Percentiles rank a stretch among this genome's conserved stretches.
Evolutionary conservation across 1,140 invertebrate genomes (phyloP).

Genomic region (Tachypleus tridentatus): DNA sequence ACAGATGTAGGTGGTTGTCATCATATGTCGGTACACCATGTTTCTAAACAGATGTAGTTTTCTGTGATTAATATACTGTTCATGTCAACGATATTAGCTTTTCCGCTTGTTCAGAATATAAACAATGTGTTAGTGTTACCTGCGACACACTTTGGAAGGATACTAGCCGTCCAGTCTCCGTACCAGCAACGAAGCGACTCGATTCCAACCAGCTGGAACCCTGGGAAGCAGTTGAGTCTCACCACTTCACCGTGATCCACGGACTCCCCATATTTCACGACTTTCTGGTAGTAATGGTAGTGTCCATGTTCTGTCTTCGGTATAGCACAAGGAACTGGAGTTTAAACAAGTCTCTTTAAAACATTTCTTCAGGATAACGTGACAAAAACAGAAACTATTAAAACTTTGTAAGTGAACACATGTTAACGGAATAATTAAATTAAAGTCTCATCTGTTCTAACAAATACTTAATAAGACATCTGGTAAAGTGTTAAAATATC

Average conservation of each 20-base stretch:
- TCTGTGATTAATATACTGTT: not conserved
- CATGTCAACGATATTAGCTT: no score
- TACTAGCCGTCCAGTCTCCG: slow-evolving; percentile 57
- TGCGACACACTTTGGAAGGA: slow-evolving; percentile 60
- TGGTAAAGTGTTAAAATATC: no score
- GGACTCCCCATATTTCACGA: slow-evolving; percentile 36
- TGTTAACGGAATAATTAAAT: no score
- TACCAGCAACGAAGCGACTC: slow-evolving; percentile 58
- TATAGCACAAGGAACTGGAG: slow-evolving; percentile 51
- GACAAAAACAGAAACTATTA: no score
- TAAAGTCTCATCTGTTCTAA: no score
- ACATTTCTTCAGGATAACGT: slow-evolving; percentile 8
- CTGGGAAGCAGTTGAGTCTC: slow-evolving; percentile 50
- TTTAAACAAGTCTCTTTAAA: slow-evolving; percentile 19
- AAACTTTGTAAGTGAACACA: no score
- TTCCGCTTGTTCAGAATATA: no score
- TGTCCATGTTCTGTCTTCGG: slow-evolving; percentile 49
- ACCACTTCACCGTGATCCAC: slow-evolving; percentile 49
- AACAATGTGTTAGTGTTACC: slow-evolving; percentile 33
- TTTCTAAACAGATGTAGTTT: not conserved
- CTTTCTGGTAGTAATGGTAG: slow-evolving; percentile 37
- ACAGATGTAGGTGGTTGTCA: no score
- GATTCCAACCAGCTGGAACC: slow-evolving; percentile 53
- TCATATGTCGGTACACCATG: not conserved
- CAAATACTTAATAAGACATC: no score